Evolutionary conservation across 2,113 vertebrate species (phyloP), one percentile per base, ranked within the genome.

Genomic region (Peucedramus taeniatus): DNA sequence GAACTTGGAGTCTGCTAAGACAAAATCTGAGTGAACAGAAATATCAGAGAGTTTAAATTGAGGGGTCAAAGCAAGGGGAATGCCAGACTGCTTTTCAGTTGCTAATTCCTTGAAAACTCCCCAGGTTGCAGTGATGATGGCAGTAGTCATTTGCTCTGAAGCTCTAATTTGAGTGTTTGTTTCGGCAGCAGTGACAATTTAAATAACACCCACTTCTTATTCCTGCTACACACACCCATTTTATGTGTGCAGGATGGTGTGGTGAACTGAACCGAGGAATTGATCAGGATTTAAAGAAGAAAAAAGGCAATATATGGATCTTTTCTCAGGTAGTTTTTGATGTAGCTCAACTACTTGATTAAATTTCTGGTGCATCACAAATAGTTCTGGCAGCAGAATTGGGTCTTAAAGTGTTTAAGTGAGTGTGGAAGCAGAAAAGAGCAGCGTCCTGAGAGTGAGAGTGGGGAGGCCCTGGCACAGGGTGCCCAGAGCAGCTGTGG

Each of bases 101-200:
- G 69, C 45, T 53, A 53, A 76, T 96, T 96, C 93, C 91, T 89
- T 91, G 94, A 76, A 76, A 82, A 66, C 64, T 86, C 45, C 19
- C 3, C 44, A 6, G 40, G 69, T 61, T 19, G 45, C 53, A 39
- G 86, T 5, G 94, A 7, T 77, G 94, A 42, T 80, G 95, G 75
- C 92, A 85, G 65, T 4, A 82, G 88, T 85, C 75, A 59, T 77
- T 90, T 71, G 79, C 68, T 93, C 79, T 75, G 37, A 54, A 70
- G 76, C 88, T 93, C 88, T 96, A 95, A 94, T 94, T 94, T 72
- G 83, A 81, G 83, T 90, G 94, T 83, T 90, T 92, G 92, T 89
- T 95, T 92, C 90, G 0, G 90, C 83, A 85, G 92, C 83, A 81
- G 85, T 30, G 92, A 86, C 79, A 88, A 86, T 81, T 95, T 88